Evolutionary conservation across 2,888 invertebrate species (phyloP), one percentile per base, ranked within the genome.

Genomic region (Eugnorisma glareosa): DNA sequence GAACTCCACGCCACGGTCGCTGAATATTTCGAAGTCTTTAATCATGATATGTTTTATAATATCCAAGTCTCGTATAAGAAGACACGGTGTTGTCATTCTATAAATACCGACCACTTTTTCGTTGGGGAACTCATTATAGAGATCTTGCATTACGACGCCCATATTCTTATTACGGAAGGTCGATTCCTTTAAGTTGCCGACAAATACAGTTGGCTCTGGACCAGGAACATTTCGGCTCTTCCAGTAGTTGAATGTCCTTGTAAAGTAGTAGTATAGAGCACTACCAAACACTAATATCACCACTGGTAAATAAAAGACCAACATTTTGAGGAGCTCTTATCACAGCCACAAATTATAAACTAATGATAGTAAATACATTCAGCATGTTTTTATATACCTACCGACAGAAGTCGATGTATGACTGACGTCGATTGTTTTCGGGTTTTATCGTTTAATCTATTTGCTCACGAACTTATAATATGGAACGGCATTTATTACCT

Each of bases 31-130:
- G 67, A 94, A 94, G 77, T 94, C 94, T 76, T 93, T 93, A 18
- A 94, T 92, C 85, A 94, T 86, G 0, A 94, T 81, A 6, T 92
- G 87, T 83, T 93, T 94, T 8, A 95, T 81, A 2, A 93, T 71
- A 10, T 95, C 94, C 40, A 93, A 85, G 78, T 95, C 94, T 28
- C 92, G 87, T 13, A 95, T 76, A 7, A 94, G 48, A 31, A 94
- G 67, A 51, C 86, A 83, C 0, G 94, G 94, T 15, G 89, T 89
- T 0, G 91, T 92, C 89, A 93, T 90, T 78, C 92, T 91, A 69
- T 91, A 94, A 3, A 94, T 37, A 5, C 94, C 94, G 4, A 94
- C 91, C 0, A 93, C 86, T 86, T 93, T 94, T 81, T 94, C 94
- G 13, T 93, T 87, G 0, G 92, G 91, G 68, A 80, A 94, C 5